Evolutionary conservation across 2,888 invertebrate genomes (phyloP).

Genomic region (Lochmaea capreae): DNA sequence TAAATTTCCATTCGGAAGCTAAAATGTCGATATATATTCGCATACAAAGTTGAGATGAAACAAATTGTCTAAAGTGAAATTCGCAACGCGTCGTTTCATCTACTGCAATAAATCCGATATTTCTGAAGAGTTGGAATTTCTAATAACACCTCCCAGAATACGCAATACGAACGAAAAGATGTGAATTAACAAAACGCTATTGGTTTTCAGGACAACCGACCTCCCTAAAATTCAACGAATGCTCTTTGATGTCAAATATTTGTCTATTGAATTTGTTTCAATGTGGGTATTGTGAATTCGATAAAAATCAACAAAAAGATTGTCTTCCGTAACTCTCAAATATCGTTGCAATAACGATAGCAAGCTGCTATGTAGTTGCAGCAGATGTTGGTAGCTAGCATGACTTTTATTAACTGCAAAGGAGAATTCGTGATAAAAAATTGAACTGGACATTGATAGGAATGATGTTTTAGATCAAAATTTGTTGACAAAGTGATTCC

Average conservation of each 20-base stretch:
- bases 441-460: too few species aligned
- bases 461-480: too few species aligned
- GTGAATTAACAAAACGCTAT: constrained; percentile 10
- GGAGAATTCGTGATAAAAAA: too few species aligned
- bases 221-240: not conserved
- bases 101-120: constrained; percentile 14
- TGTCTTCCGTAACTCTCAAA: too few species aligned
- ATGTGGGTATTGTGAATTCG: not conserved
- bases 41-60: constrained; percentile 12
- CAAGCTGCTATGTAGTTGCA: too few species aligned
- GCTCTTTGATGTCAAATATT: not conserved
- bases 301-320: not conserved
- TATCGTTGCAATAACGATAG: too few species aligned
- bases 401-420: too few species aligned
- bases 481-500: too few species aligned
- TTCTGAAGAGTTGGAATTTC: constrained; percentile 16
- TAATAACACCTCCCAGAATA: constrained; percentile 15
- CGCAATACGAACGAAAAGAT: constrained; percentile 13
- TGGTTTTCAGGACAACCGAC: constrained; percentile 1
- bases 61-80: constrained; percentile 16
- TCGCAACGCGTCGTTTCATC: constrained; percentile 1
- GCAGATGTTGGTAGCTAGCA: too few species aligned
- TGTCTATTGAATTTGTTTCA: not conserved
- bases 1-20: not conserved
- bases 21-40: not conserved